phyloP scores from a whole-genome alignment of 2,888 invertebrate species.

The Seladonia tumulorum region DNA sequence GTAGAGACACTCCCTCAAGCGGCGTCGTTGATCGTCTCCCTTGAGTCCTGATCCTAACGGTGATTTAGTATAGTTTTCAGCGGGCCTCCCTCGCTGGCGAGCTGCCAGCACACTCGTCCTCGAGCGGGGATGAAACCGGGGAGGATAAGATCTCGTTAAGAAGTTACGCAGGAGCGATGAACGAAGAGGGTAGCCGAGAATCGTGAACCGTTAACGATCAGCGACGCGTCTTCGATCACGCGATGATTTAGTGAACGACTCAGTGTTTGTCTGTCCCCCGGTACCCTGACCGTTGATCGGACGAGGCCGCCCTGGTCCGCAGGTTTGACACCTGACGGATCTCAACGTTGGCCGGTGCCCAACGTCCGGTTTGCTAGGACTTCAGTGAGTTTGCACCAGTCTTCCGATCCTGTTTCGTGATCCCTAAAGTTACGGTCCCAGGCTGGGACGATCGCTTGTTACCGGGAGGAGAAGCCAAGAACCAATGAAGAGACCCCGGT shows the following conservation, averaged over 20 bases:
- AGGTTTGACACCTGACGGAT: not conserved
- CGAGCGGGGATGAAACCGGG: not conserved
- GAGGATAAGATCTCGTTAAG: conserved; percentile 12
- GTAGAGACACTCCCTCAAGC: conserved; percentile 80
- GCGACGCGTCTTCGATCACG: conserved; percentile 37
- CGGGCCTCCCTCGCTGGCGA: conserved; percentile 17
- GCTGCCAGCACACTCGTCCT: conserved; percentile 17
- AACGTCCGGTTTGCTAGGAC: not conserved
- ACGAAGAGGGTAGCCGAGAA: conserved; percentile 10
- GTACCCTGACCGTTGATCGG: not conserved
- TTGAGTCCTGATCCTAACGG: conserved; percentile 60
- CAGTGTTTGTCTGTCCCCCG: not conserved
- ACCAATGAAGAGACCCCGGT: conserved; percentile 25
- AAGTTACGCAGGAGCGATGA: conserved; percentile 19
- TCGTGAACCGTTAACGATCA: conserved; percentile 20
- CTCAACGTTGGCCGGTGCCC: not conserved
- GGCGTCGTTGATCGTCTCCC: conserved; percentile 68
- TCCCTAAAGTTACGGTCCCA: not conserved
- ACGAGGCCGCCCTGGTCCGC: not conserved
- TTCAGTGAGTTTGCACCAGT: not conserved
- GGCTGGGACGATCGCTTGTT: not conserved
- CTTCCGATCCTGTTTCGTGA: not conserved
- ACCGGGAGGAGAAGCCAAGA: not conserved
- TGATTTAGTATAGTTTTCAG: conserved; percentile 62
- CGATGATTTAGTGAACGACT: conserved; percentile 58